Base-by-base conservation (phyloP, 2,113 vertebrate species). In the Prunella fulvescens region DNA sequence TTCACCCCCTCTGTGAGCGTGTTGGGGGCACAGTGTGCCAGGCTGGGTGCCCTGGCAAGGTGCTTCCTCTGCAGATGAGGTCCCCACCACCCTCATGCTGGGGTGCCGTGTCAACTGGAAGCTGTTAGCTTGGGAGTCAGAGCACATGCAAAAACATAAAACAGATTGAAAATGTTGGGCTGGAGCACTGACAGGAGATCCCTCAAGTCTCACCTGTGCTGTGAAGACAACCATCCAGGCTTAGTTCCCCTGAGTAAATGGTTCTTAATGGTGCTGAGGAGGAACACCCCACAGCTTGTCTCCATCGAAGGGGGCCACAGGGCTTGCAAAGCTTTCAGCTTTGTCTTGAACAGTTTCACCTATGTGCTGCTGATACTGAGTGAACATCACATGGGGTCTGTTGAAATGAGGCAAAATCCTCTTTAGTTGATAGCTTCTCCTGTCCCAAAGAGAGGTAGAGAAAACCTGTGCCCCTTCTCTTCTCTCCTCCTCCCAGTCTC, bases 1-100 rank as follows among this genome's bases (percentile, higher is more conserved):
- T 85, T 57, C 53, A 20, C 33, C 51, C 0, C n/a, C 42, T 48
- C 15, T 2, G 1, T 24, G 37, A 48, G 47, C 0, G 0, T 31
- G 11, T 5, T 56, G 45, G 26, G 23, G 26, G 10, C n/a, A 61
- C 35, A 31, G 26, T 1, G 4, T 44, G 29, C 56, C 0, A 0
- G 16, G 44, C 3, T 3, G 37, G 37, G 24, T 73, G 37, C 39
- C 35, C 62, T 86, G 29, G 62, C 37, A 35, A 35, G 51, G 26
- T 0, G 5, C 33, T 3, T 4, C 29, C 67, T 3, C 1, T 58
- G 47, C 0, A 8, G 33, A 23, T 35, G 39, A 44, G 14, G 11
- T 25, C 23, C 37, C 53, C 16, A 1, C 35, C 0, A 0, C 42
- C 37, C 37, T 88, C 0, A n/a, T n/a, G 0, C 54, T 35, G 42